phyloP scores from a whole-genome alignment of 35 echinoderm and acorn worm genomes.

The Apostichopus californicus region DNA sequence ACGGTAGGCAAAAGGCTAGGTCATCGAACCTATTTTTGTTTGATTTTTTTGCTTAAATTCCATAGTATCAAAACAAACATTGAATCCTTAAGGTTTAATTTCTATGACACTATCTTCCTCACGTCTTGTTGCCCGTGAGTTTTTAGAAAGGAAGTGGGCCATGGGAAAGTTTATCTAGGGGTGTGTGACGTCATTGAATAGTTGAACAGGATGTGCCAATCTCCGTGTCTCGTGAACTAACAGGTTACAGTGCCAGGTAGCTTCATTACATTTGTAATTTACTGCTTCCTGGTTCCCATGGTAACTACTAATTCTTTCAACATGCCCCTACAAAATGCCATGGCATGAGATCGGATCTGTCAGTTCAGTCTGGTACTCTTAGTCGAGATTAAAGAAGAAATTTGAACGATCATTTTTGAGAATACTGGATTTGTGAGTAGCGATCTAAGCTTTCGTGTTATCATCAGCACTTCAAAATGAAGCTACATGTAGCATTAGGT shows the following conservation, averaged over 20 bases:
- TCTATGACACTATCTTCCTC: background rate
- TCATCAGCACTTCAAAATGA: background rate
- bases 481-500: background rate
- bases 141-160: no score
- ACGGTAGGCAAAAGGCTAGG: background rate
- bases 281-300: background rate
- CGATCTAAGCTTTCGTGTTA: no score
- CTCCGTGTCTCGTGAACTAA: constrained; percentile 13
- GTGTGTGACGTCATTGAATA: background rate
- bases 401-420: no score
- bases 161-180: background rate
- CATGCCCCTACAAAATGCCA: background rate
- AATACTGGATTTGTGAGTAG: no score
- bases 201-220: constrained; percentile 12
- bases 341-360: background rate
- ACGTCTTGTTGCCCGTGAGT: background rate
- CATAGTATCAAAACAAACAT: background rate
- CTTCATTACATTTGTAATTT: no score
- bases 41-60: background rate
- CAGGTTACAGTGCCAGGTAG: no score
- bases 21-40: background rate
- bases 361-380: background rate
- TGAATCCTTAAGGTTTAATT: background rate
- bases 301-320: background rate
- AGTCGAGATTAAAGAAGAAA: no score